Conservation (phyloP, 2,888 invertebrate species). For the Nomada fucata region DNA sequence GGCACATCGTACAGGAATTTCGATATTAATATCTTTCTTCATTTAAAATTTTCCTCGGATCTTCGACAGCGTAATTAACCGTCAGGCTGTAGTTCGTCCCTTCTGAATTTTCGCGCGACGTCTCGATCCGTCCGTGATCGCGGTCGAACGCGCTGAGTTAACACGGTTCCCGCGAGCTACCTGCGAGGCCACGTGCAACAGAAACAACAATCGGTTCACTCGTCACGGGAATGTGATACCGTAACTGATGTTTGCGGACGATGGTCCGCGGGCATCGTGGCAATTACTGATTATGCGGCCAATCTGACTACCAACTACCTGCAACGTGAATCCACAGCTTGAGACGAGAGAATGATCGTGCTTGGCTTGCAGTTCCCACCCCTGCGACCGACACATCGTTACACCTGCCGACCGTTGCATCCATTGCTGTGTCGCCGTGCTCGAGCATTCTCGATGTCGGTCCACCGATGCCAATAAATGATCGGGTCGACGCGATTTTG, state of each 20-base stretch:
- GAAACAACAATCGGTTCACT: constrained; percentile 19
- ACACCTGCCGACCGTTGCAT: constrained; percentile 62
- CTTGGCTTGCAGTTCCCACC: constrained; percentile 51
- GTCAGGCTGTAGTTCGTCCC: neutral
- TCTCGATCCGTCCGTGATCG: neutral
- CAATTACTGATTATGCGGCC: constrained; percentile 75
- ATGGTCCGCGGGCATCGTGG: constrained; percentile 64
- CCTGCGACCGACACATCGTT: constrained; percentile 56
- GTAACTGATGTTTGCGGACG: constrained; percentile 69
- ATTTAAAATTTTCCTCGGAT: neutral
- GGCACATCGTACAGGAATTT: neutral
- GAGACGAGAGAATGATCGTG: constrained; percentile 70
- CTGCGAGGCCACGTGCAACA: neutral
- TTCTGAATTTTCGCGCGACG: too few relatives aligned
- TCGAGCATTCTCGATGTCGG: constrained; percentile 22
- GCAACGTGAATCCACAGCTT: constrained; percentile 50
- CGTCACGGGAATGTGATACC: constrained; percentile 34
- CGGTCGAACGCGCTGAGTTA: neutral
- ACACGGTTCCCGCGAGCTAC: neutral
- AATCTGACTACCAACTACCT: constrained; percentile 62
- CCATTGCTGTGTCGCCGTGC: constrained; percentile 46
- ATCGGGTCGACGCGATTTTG: constrained; percentile 47
- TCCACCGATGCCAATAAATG: constrained; percentile 50
- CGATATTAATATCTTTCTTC: neutral
- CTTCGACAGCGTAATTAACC: neutral